A percentile compares a stretch with the other conserved stretches of the same genome.
Evolutionary conservation across 1,140 invertebrate species (phyloP).

Genomic region (Hestina assimilis): DNA sequence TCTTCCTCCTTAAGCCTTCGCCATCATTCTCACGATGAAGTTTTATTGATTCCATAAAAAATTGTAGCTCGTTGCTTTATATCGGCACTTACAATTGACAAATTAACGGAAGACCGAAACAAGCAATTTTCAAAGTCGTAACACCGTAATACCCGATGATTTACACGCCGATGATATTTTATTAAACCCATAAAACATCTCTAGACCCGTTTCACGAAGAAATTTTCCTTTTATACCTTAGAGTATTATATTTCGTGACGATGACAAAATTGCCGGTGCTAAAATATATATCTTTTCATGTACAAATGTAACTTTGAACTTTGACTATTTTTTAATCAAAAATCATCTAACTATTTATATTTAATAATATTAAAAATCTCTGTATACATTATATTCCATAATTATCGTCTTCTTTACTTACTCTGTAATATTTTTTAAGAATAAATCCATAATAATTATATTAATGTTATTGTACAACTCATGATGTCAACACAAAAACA

Average conservation of each 20-base stretch:
- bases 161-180: conserved; percentile 62
- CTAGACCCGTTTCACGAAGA: conserved; percentile 39
- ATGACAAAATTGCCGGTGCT: conserved; percentile 40
- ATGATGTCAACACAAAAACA: too few relatives aligned
- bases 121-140: conserved; percentile 48
- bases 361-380: too few relatives aligned
- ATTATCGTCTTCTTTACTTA: too few relatives aligned
- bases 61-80: conserved; percentile 9
- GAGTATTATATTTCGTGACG: conserved; percentile 39
- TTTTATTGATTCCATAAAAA: conserved; percentile 17
- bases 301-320: neutral
- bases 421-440: too few relatives aligned
- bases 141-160: conserved; percentile 50
- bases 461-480: too few relatives aligned
- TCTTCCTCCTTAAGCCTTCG: neutral
- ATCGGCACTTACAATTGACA: conserved; percentile 24
- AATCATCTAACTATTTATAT: neutral
- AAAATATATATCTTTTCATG: conserved; percentile 25
- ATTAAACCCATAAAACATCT: conserved; percentile 63
- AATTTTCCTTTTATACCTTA: conserved; percentile 44
- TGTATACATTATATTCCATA: too few relatives aligned
- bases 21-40: conserved; percentile 9
- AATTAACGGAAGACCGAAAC: conserved; percentile 30
- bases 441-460: too few relatives aligned
- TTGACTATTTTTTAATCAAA: neutral